Base-by-base conservation (phyloP, 2,888 invertebrate genomes). In the Agriopis marginaria region DNA sequence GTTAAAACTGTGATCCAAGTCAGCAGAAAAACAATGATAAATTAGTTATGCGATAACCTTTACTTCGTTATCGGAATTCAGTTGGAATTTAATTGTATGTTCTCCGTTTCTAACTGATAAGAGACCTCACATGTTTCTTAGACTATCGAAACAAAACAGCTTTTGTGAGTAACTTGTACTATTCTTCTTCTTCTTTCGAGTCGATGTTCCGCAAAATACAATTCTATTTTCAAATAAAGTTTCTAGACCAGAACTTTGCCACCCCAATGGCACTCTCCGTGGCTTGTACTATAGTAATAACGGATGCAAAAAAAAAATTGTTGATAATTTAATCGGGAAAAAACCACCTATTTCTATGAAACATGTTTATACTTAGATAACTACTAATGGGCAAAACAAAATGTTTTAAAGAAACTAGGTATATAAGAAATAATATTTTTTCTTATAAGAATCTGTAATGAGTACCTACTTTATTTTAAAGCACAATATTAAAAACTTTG, bases 41-140 rank as follows among this genome's bases (percentile, higher is more conserved):
- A 79, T 75, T 75, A 75, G 53, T 63, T 70, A 61, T 66, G 70
- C 61, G 75, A 62, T 75, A 75, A 67, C 82, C 82, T 81, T 71
- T 80, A 75, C 77, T 69, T 69, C 55, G 59, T 70, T 80, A 83
- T 80, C 78, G 74, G 68, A n/a, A 61, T 60, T 61, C 44, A 49
- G 60, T 60, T 47, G 53, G n/a, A 42, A 59, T 58, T 59, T 63
- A 40, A 17, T 63, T 32, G 51, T 42, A 39, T 42, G 7, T 17
- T 56, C 23, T 63, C 40, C 54, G 17, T 40, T 39, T 49, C 23
- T 47, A 17, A 12, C 51, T 67, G 67, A 67, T 67, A 63, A n/a
- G 39, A 56, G 42, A 61, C 54, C 61, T 49, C 40, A 39, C 42
- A 49, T 11, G 32, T 42, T 60, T 39, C 47, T 60, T 39, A 49